These are phyloP conservation scores for Protobothrops flavoviridis DNA, from an alignment of 2,113 vertebrate species.

Conservation along the genomic window DNA sequence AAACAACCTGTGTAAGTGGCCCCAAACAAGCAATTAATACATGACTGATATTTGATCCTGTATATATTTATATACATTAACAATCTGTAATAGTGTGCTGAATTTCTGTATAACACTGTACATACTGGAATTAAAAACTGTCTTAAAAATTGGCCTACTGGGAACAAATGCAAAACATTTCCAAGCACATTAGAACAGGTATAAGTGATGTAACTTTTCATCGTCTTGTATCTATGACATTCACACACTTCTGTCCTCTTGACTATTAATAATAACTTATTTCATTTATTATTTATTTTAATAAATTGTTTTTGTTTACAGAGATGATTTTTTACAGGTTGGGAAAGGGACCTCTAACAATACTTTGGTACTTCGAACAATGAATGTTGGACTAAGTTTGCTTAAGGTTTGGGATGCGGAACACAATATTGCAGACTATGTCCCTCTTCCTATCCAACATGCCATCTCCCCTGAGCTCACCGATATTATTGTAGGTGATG, in stretches of 20 bases:
- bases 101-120: neutral
- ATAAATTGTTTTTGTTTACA: conserved; percentile 52
- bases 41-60: neutral
- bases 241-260: neutral
- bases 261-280: neutral
- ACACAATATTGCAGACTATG: conserved; percentile 80
- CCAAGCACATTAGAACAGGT: neutral
- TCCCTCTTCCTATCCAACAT: conserved; percentile 85
- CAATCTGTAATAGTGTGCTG: neutral
- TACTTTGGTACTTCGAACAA: conserved; percentile 77
- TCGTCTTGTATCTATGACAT: neutral
- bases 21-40: neutral
- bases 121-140: neutral
- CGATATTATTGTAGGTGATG: conserved; percentile 79
- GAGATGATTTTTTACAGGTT: conserved; percentile 91
- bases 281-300: neutral
- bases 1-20: neutral
- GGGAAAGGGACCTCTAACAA: conserved; percentile 81
- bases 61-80: neutral
- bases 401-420: conserved; percentile 82
- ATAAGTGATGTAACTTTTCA: neutral
- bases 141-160: neutral
- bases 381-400: conserved; percentile 88
- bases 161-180: neutral
- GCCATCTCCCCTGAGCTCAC: conserved; percentile 78